Percentiles rank a stretch among this genome's conserved stretches.
phyloP scores from a whole-genome alignment of 2,888 invertebrate species.

The Pemphredon lugubris region DNA sequence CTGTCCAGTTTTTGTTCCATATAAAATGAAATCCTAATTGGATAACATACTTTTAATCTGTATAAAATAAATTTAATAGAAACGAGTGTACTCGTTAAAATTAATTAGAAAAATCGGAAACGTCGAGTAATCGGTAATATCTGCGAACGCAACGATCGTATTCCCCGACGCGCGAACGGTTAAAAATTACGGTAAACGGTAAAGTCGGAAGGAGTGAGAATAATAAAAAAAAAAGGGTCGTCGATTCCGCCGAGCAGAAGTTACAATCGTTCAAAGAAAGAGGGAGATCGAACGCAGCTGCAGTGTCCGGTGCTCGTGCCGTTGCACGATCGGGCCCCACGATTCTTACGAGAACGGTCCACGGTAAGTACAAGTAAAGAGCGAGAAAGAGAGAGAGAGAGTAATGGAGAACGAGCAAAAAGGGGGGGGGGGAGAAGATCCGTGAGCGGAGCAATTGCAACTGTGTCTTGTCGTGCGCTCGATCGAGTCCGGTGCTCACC shows the following conservation, averaged over 20 bases:
- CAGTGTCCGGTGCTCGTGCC: constrained; percentile 39
- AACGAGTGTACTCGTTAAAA: too few relatives aligned
- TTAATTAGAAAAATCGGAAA: too few relatives aligned
- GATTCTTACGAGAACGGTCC: constrained; percentile 29
- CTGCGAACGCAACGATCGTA: too few relatives aligned
- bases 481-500: constrained; percentile 54
- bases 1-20: too few relatives aligned
- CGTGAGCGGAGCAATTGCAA: constrained; percentile 70
- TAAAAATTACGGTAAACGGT: background rate
- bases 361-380: constrained; percentile 4
- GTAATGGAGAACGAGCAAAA: constrained; percentile 20
- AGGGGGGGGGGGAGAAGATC: constrained; percentile 55
- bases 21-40: too few relatives aligned
- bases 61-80: too few relatives aligned
- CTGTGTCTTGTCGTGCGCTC: constrained; percentile 63
- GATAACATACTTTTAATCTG: too few relatives aligned
- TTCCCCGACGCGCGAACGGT: background rate
- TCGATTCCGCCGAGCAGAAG: constrained; percentile 3
- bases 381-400: constrained; percentile 34
- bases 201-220: background rate
- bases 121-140: too few relatives aligned
- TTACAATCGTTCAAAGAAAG: constrained; percentile 34
- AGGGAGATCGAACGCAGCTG: constrained; percentile 37
- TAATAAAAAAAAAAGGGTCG: background rate
- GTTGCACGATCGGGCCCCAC: constrained; percentile 33